phyloP scores from a whole-genome alignment of 2,888 invertebrate species.

The Mesochorus sp. region DNA sequence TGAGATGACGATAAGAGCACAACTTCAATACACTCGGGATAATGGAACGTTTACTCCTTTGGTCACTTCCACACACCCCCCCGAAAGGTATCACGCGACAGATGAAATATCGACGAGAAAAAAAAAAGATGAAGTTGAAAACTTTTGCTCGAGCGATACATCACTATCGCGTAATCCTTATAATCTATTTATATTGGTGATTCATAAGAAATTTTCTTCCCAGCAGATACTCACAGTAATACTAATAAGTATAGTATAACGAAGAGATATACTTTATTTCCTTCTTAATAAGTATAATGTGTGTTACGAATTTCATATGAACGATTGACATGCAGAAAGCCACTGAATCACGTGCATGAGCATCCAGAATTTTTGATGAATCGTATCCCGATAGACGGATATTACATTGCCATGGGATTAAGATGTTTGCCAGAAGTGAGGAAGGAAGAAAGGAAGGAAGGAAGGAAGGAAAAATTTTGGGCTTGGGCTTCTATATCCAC shows the following conservation, averaged over 20 bases:
- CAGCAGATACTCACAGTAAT: not conserved
- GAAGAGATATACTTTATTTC: conserved; percentile 26
- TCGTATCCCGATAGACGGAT: conserved; percentile 64
- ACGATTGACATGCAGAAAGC: conserved; percentile 43
- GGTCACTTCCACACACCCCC: conserved; percentile 1
- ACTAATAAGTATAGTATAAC: conserved; percentile 5
- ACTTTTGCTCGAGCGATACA: not conserved
- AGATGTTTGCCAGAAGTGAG: conserved; percentile 65
- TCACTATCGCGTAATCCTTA: not conserved
- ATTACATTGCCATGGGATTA: conserved; percentile 75
- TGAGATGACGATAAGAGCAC: conserved; percentile 27
- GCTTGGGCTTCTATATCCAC: conserved; percentile 56
- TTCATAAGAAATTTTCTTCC: conserved; percentile 25
- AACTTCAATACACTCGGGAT: conserved; percentile 48
- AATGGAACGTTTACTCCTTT: conserved; percentile 16
- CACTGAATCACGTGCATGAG: not conserved
- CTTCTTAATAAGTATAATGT: not conserved
- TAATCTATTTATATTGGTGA: conserved; percentile 31
- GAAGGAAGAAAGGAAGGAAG: too few relatives aligned
- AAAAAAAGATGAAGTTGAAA: not conserved
- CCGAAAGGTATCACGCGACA: too few relatives aligned
- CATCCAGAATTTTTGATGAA: conserved; percentile 19
- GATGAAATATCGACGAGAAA: not conserved
- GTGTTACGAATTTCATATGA: conserved; percentile 6
- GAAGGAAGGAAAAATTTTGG: conserved; percentile 62